These are phyloP conservation scores for Rissa tridactyla DNA, from an alignment of 2,113 vertebrate genomes.

Conservation along the genomic window DNA sequence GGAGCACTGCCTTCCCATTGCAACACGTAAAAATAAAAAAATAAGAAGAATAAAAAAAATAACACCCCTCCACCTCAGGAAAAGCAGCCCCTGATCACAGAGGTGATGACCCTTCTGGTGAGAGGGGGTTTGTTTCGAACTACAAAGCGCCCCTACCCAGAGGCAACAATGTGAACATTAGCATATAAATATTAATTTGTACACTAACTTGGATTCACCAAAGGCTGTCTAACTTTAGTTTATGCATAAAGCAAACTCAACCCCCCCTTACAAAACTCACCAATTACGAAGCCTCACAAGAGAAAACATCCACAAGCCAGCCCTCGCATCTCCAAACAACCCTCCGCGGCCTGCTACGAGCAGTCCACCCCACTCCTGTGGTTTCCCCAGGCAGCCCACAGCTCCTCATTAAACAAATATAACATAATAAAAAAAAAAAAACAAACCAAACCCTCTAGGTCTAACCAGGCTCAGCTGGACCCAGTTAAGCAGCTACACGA, in stretches of 20 bases:
- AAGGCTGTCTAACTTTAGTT: not conserved
- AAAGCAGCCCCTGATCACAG: not conserved
- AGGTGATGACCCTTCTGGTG: not conserved
- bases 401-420: not conserved
- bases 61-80: not conserved
- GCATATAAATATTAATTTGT: not conserved
- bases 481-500: not conserved
- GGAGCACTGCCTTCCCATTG: not conserved
- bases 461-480: not conserved
- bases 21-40: not conserved
- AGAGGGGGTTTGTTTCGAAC: not conserved
- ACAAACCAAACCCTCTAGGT: not conserved
- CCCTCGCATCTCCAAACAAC: not conserved
- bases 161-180: not conserved
- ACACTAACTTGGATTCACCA: not conserved
- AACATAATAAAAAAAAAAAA: not conserved
- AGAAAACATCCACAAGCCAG: not conserved
- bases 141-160: rapidly evolving
- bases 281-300: not conserved
- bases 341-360: rapidly evolving
- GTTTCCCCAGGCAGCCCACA: not conserved
- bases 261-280: not conserved
- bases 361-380: rapidly evolving
- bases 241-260: not conserved
- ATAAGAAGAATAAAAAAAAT: too few species aligned